phyloP scores from a whole-genome alignment of 2,113 vertebrate genomes.

The Caranx melampygus region DNA sequence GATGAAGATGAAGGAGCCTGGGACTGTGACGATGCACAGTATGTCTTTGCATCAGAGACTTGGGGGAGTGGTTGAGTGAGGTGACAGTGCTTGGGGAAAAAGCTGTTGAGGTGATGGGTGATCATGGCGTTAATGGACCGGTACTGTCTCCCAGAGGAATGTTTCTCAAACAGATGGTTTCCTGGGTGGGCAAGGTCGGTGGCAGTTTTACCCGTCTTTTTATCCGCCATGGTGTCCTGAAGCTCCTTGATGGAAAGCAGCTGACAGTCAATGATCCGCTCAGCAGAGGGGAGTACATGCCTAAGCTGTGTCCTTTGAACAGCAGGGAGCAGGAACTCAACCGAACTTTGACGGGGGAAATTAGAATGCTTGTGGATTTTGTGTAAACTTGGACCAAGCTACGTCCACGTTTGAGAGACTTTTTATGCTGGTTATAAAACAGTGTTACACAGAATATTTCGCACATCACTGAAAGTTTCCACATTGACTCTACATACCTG shows the following conservation, averaged over 20 bases:
- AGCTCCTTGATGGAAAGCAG: constrained; percentile 62
- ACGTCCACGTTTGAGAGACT: constrained; percentile 21
- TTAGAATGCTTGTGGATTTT: constrained; percentile 40
- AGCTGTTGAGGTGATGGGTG: constrained; percentile 65
- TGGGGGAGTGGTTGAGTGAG: constrained; percentile 38
- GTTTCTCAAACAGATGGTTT: constrained; percentile 70
- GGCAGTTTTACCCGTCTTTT: constrained; percentile 56
- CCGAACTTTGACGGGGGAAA: constrained; percentile 29
- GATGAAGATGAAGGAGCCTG: constrained; percentile 36
- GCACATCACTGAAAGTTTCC: not conserved
- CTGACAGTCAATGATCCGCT: constrained; percentile 66
- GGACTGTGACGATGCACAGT: constrained; percentile 20
- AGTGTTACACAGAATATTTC: not conserved
- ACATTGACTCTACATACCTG: not conserved
- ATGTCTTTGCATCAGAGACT: constrained; percentile 35
- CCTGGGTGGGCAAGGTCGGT: constrained; percentile 58
- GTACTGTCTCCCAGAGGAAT: constrained; percentile 60
- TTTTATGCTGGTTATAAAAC: not conserved
- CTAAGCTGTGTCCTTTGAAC: constrained; percentile 52
- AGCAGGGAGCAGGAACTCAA: constrained; percentile 35
- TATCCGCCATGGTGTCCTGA: constrained; percentile 44
- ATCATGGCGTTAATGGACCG: constrained; percentile 71
- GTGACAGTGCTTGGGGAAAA: constrained; percentile 52
- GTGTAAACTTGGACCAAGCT: constrained; percentile 25
- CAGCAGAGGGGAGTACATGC: constrained; percentile 41